phyloP scores from a whole-genome alignment of 2,797 vertebrate species.

The Anguilla obscura region DNA sequence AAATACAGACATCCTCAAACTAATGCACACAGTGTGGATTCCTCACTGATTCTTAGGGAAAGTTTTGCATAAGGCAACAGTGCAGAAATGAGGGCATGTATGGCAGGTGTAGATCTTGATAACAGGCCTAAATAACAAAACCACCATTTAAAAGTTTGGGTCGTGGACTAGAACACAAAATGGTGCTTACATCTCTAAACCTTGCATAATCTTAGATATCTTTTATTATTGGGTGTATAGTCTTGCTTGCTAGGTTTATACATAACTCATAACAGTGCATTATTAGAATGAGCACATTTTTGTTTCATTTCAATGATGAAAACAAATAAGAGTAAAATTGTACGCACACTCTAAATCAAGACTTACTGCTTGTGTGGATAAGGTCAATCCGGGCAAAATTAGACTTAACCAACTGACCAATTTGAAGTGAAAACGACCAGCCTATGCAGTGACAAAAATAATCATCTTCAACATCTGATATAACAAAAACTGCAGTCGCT shows the following conservation, averaged over 20 bases:
- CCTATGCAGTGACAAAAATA: too few species aligned
- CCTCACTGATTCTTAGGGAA: constrained; percentile 39
- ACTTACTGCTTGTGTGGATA: neutral
- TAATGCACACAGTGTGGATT: constrained; percentile 48
- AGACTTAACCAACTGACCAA: too few species aligned
- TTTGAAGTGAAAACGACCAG: too few species aligned
- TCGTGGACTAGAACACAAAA: neutral
- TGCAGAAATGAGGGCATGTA: neutral
- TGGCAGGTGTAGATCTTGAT: neutral
- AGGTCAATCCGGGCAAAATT: too few species aligned
- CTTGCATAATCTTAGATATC: too few species aligned
- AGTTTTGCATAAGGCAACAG: neutral
- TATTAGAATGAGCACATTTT: too few species aligned
- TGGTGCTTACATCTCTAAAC: neutral
- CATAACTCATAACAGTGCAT: neutral
- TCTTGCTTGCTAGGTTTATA: neutral
- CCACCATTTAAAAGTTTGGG: neutral
- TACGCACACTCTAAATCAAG: neutral
- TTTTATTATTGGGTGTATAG: too few species aligned
- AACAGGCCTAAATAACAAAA: neutral
- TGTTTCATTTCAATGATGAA: neutral
- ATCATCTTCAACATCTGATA: too few species aligned
- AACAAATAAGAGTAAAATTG: neutral
- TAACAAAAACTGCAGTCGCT: too few species aligned
- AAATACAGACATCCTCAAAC: constrained; percentile 68